Evolutionary conservation across 2,888 invertebrate species (phyloP).

Genomic region (Bombylius discolor): DNA sequence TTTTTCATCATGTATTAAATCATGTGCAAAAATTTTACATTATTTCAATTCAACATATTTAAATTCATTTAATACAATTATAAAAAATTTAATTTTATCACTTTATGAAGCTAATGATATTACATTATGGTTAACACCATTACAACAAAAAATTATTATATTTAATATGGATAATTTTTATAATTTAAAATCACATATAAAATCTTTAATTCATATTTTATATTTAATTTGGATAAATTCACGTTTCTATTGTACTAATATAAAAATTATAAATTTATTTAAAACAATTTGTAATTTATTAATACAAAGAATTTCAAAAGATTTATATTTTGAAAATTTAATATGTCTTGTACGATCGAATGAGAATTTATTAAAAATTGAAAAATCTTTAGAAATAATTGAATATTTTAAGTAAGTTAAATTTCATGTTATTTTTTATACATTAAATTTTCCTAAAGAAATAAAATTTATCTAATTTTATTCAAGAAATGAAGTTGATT

Average conservation of each 20-base stretch:
- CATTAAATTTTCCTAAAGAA: too few species aligned
- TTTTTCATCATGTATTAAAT: conserved; percentile 61
- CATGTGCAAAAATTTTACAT: conserved; percentile 69
- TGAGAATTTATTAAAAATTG: conserved; percentile 54
- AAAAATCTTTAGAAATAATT: conserved; percentile 40
- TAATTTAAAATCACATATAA: conserved; percentile 46
- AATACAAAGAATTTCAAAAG: conserved; percentile 60
- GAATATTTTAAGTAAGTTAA: conserved; percentile 45
- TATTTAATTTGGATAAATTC: conserved; percentile 81
- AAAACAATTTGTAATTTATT: conserved; percentile 72
- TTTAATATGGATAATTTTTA: conserved; percentile 60
- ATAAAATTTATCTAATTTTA: neutral
- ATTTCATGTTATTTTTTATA: neutral
- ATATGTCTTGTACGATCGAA: conserved; percentile 22
- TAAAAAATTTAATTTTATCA: conserved; percentile 59
- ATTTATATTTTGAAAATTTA: conserved; percentile 38
- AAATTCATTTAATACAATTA: conserved; percentile 60
- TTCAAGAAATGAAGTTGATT: conserved; percentile 1
- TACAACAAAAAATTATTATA: conserved; percentile 38
- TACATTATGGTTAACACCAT: conserved; percentile 63
- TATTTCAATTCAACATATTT: conserved; percentile 67
- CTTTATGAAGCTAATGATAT: conserved; percentile 79
- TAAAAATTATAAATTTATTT: conserved; percentile 55
- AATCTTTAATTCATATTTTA: conserved; percentile 68
- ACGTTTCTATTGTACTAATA: conserved; percentile 55